A percentile compares a stretch with the other conserved stretches of the same genome.
These are phyloP conservation scores for Gymnorhina tibicen DNA, from an alignment of 2,113 vertebrate genomes.

Conservation along the genomic window DNA sequence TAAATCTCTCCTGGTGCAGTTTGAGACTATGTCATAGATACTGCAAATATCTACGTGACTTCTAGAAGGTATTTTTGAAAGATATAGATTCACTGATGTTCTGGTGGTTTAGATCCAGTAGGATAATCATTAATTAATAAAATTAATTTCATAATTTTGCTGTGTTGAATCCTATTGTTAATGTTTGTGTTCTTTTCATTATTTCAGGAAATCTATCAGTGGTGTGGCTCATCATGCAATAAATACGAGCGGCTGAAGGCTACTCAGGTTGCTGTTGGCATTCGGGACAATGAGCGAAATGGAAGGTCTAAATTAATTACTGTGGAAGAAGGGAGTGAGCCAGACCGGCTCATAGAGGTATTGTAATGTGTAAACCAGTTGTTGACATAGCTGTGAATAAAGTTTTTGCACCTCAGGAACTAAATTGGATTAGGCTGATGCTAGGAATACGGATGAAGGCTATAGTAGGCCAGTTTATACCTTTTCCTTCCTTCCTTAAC, in stretches of 20 bases:
- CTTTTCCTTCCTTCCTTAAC: neutral
- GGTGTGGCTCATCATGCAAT: constrained; percentile 89
- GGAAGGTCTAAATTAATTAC: constrained; percentile 79
- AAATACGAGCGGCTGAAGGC: constrained; percentile 89
- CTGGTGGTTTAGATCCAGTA: neutral
- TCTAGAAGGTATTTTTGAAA: neutral
- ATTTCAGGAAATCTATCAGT: constrained; percentile 86
- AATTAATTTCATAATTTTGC: neutral
- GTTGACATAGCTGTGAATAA: neutral
- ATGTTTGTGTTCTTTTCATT: neutral
- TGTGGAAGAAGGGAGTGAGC: constrained; percentile 85
- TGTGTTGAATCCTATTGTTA: neutral
- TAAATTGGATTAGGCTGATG: neutral
- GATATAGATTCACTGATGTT: neutral
- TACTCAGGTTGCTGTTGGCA: constrained; percentile 82
- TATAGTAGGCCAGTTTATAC: neutral
- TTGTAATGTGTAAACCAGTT: neutral
- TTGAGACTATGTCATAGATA: neutral
- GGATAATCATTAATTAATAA: neutral
- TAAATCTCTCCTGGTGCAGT: neutral
- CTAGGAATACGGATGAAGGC: neutral
- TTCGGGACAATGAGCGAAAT: constrained; percentile 89
- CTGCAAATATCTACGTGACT: neutral
- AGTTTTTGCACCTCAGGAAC: neutral
- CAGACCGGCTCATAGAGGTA: constrained; percentile 73